Evolutionary conservation across 2,113 vertebrate genomes (phyloP).

Genomic region (Mormoops blainvillei): DNA sequence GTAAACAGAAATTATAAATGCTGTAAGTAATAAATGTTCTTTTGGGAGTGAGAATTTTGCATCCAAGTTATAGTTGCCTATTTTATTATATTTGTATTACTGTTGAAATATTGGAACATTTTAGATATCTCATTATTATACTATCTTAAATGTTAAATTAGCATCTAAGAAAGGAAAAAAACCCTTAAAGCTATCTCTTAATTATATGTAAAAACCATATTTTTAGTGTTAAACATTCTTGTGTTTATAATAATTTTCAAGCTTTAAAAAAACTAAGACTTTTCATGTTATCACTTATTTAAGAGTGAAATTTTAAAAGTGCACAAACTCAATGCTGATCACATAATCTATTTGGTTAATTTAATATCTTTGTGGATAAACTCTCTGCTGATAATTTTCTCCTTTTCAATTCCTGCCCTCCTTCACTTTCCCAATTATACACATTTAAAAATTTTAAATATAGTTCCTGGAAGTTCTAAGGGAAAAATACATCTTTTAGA

Average conservation of each 20-base stretch:
- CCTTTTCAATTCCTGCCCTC: not conserved
- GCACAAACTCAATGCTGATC: not conserved
- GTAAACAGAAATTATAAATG: not conserved
- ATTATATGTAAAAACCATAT: not conserved
- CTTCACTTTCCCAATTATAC: not conserved
- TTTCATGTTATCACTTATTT: not conserved
- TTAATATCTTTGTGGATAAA: not conserved
- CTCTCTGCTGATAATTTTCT: not conserved
- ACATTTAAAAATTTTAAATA: not conserved
- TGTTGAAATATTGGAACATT: not conserved
- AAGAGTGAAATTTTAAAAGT: not conserved
- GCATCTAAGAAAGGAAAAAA: not conserved
- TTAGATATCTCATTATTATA: not conserved
- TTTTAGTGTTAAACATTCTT: not conserved
- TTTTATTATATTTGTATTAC: not conserved
- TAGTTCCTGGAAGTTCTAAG: not conserved
- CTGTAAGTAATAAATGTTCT: not conserved
- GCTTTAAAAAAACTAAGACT: not conserved
- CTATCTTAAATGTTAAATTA: not conserved
- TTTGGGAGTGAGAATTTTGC: not conserved
- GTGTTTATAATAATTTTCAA: not conserved
- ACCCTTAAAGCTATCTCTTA: not conserved
- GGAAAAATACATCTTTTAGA: not conserved
- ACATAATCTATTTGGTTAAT: not conserved
- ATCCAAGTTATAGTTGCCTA: not conserved